Evolutionary conservation across 1,140 invertebrate species (phyloP), one percentile per base, ranked within the genome.

Genomic region (Drosophila melanica): DNA sequence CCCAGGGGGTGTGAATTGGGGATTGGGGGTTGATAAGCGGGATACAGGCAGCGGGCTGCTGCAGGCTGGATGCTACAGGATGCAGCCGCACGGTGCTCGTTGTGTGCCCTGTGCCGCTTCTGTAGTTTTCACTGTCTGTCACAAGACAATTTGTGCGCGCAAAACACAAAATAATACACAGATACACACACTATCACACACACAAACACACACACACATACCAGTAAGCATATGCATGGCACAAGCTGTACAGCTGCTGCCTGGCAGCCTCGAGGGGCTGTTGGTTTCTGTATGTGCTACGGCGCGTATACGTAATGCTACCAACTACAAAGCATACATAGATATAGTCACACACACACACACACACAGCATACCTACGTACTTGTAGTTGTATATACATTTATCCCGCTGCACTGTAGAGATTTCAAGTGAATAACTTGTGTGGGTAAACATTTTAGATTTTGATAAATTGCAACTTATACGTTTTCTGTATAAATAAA

Each of bases 401-500:
- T 53, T 53, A 44, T 23, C 18, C 11, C 35, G 70, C 42, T 75
- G 69, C 79, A 65, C 68, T 81, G 84, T 82, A 77, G 79, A 89
- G 82, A 89, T 89, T 89, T 89, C 84, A 89, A 89, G 84, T 84
- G 84, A 89, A 89, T 89, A 89, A 89, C 84, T 89, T 89, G 84
- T 89, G 84, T 79, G 84, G 84, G 84, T 89, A 89, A 89, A 89
- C 84, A 89, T 89, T 89, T 89, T 89, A 89, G 84, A 89, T 89
- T 89, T 89, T 89, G 84, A 89, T 89, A 89, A 89, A 89, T 89
- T 89, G 84, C 85, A 89, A 89, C 84, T 89, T 89, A 89, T 89
- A 89, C 85, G 84, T 84, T 80, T 87, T 84, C 79, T 89, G 84
- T 89, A 89, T 89, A 89, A 89, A 89, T 89, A 89, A 89, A 89